Conservation (phyloP, 2,113 vertebrate genomes). For the Ranitomeya imitator region DNA sequence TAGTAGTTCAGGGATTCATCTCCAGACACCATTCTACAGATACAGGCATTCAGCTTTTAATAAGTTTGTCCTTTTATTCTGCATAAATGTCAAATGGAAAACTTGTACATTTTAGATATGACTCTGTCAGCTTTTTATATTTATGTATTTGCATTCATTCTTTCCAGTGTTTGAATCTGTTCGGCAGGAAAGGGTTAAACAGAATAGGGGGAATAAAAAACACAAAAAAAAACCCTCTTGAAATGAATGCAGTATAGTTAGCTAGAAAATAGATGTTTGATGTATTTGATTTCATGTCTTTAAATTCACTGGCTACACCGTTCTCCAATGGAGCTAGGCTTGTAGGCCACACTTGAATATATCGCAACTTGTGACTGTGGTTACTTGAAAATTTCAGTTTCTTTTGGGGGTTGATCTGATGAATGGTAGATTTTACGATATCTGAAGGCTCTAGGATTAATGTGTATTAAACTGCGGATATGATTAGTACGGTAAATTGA, state of each 20-base stretch:
- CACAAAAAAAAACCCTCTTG: slow-evolving; percentile 49
- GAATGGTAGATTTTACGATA: slow-evolving; percentile 78
- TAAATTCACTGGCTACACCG: slow-evolving; percentile 69
- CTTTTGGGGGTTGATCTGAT: slow-evolving; percentile 75
- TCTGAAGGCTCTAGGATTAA: slow-evolving; percentile 85
- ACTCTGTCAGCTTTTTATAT: slow-evolving; percentile 60
- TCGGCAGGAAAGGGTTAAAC: slow-evolving; percentile 48
- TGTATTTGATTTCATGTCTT: slow-evolving; percentile 69
- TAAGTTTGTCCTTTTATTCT: slow-evolving; percentile 49
- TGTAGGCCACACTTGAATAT: slow-evolving; percentile 77
- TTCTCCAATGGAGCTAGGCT: slow-evolving; percentile 69
- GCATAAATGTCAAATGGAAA: slow-evolving; percentile 51
- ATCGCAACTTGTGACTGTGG: slow-evolving; percentile 76
- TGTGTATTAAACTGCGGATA: slow-evolving; percentile 87
- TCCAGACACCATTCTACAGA: slow-evolving; percentile 59
- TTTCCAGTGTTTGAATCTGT: slow-evolving; percentile 3
- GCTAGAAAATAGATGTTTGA: slow-evolving; percentile 62
- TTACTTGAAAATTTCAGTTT: slow-evolving; percentile 84
- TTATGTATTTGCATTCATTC: slow-evolving; percentile 59
- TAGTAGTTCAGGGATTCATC: slow-evolving; percentile 63
- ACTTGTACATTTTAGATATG: slow-evolving; percentile 63
- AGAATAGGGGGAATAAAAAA: slow-evolving; percentile 46
- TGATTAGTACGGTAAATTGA: slow-evolving; percentile 84
- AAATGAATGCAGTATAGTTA: slow-evolving; percentile 62
- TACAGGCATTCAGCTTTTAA: slow-evolving; percentile 56